These are phyloP conservation scores for Scaptomyza flava DNA, from an alignment of 2,888 invertebrate species.

Conservation along the genomic window DNA sequence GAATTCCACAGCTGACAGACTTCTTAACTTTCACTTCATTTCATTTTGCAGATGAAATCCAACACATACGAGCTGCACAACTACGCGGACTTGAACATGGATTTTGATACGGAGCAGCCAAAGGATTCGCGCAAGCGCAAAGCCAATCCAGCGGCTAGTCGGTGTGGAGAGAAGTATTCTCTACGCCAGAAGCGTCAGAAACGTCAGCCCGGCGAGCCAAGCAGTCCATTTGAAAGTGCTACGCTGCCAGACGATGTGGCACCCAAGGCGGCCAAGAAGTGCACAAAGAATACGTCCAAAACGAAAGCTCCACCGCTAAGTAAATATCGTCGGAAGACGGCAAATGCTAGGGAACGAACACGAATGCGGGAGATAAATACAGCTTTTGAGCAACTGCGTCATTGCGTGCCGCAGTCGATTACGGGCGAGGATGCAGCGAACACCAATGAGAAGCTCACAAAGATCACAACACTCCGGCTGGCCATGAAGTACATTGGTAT, in stretches of 20 bases:
- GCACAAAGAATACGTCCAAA: slow-evolving; percentile 84
- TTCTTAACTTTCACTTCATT: slow-evolving; percentile 36
- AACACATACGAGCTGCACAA: slow-evolving; percentile 74
- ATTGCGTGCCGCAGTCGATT: slow-evolving; percentile 88
- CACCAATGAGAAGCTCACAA: slow-evolving; percentile 92
- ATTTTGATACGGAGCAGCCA: slow-evolving; percentile 24
- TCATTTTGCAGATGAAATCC: slow-evolving; percentile 70
- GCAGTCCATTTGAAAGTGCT: not conserved
- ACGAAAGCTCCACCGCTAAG: slow-evolving; percentile 91
- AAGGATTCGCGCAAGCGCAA: slow-evolving; percentile 63
- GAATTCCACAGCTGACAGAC: slow-evolving; percentile 19
- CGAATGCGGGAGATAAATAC: slow-evolving; percentile 96
- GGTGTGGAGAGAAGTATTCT: slow-evolving; percentile 87
- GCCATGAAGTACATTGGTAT: slow-evolving; percentile 95
- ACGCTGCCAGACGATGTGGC: slow-evolving; percentile 4
- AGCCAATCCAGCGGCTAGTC: slow-evolving; percentile 26
- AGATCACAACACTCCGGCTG: slow-evolving; percentile 93
- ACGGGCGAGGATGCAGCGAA: slow-evolving; percentile 81
- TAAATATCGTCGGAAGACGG: slow-evolving; percentile 95
- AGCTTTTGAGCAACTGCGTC: slow-evolving; percentile 92
- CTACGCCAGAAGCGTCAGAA: slow-evolving; percentile 87
- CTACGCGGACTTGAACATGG: slow-evolving; percentile 68
- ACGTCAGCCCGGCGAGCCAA: slow-evolving; percentile 70
- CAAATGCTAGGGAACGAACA: slow-evolving; percentile 94
- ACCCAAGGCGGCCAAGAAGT: slow-evolving; percentile 8